Conservation (phyloP, 2,888 invertebrate species). For the Allacma fusca region DNA sequence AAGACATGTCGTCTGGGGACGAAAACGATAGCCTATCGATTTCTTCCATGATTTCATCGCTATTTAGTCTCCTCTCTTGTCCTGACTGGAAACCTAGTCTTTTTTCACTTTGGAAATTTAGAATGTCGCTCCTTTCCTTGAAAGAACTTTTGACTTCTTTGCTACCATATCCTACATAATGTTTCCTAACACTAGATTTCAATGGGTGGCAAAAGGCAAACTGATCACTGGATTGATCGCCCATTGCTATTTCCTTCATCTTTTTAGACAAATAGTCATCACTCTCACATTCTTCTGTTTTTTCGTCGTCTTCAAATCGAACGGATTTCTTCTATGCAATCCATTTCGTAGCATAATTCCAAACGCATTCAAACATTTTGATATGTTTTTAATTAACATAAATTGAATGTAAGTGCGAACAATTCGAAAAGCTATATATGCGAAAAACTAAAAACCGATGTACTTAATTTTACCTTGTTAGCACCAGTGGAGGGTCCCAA, state of each 20-base stretch:
- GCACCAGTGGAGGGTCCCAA: conserved; percentile 6
- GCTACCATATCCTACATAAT: conserved; percentile 28
- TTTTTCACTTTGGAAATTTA: conserved; percentile 27
- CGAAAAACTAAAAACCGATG: not conserved
- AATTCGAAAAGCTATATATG: not conserved
- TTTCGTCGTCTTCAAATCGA: conserved; percentile 59
- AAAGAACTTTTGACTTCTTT: conserved; percentile 6
- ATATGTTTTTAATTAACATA: not conserved
- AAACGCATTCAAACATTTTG: conserved; percentile 3
- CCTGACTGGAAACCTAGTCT: not conserved
- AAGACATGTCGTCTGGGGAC: not conserved
- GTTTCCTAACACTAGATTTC: conserved; percentile 25
- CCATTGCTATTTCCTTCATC: conserved; percentile 32
- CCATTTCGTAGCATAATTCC: conserved; percentile 21
- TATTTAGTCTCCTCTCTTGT: not conserved
- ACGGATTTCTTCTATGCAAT: conserved; percentile 58
- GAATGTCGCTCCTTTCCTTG: not conserved
- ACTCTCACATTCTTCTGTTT: conserved; percentile 41
- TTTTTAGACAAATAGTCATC: conserved; percentile 22
- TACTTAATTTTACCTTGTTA: conserved; percentile 29
- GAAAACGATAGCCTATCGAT: conserved; percentile 29
- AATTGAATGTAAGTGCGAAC: not conserved
- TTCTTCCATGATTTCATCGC: conserved; percentile 29
- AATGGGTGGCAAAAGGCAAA: conserved; percentile 36
- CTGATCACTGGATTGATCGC: conserved; percentile 21